Evolutionary conservation across 2,113 vertebrate species (phyloP).

Genomic region (Prunella fulvescens): DNA sequence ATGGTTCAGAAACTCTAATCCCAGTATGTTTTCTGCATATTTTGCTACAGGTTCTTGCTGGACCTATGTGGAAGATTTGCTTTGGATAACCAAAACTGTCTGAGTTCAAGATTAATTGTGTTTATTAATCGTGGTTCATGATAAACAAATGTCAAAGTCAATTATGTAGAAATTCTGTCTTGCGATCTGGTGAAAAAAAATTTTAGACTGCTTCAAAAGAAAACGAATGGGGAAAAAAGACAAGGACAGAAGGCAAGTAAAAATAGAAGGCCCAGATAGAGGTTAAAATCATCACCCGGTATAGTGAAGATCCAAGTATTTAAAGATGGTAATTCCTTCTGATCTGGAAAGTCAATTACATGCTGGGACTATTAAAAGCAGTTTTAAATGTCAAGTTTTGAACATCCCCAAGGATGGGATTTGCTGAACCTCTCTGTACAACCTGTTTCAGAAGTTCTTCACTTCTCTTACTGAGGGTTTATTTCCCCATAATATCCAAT

Average conservation of each 20-base stretch:
- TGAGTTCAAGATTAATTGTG: background rate
- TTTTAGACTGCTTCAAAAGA: background rate
- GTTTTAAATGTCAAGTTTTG: background rate
- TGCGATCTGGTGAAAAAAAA: background rate
- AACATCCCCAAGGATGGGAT: background rate
- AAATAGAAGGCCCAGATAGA: background rate
- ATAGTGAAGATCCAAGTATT: background rate
- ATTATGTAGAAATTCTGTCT: background rate
- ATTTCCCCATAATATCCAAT: background rate
- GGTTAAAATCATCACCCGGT: background rate
- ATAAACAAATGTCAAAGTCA: background rate
- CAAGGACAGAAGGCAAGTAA: background rate
- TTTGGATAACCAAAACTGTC: background rate
- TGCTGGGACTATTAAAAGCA: background rate
- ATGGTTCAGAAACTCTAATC: background rate
- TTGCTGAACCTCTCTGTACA: background rate
- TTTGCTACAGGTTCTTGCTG: background rate
- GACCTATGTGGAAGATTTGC: background rate
- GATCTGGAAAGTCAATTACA: background rate
- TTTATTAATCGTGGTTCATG: background rate
- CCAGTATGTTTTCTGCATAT: background rate
- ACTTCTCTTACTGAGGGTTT: background rate
- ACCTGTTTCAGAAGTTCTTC: background rate
- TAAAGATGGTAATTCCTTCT: background rate
- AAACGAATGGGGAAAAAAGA: background rate